These are phyloP conservation scores for Sclerurus mexicanus DNA, from an alignment of 2,113 vertebrate genomes.

Conservation along the genomic window DNA sequence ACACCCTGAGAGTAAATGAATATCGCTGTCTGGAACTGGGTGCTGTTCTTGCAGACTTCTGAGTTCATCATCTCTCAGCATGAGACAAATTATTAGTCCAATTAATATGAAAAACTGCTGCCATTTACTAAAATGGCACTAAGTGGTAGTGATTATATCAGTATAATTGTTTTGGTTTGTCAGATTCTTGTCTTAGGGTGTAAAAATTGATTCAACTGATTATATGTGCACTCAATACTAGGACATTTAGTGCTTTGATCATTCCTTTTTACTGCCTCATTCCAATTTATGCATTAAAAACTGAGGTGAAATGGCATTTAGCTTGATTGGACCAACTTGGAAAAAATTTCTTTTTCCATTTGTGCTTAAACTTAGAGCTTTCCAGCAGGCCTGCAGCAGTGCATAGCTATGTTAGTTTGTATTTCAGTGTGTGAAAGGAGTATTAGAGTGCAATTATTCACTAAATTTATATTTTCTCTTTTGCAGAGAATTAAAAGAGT, in stretches of 20 bases:
- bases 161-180: background rate
- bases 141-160: background rate
- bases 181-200: background rate
- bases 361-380: background rate
- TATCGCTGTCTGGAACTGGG: background rate
- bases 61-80: accelerated
- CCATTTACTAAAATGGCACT: background rate
- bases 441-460: background rate
- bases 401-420: background rate
- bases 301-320: background rate
- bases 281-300: background rate
- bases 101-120: background rate
- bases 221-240: background rate
- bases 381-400: background rate
- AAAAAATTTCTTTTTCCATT: background rate
- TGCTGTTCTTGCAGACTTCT: background rate
- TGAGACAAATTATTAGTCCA: background rate
- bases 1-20: conserved; percentile 3
- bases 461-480: background rate
- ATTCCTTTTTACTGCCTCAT: background rate
- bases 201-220: background rate
- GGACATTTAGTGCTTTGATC: background rate
- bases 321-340: background rate
- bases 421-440: background rate
- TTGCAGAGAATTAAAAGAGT: background rate